phyloP scores from a whole-genome alignment of 2,113 vertebrate genomes.

The Varanus salvator region DNA sequence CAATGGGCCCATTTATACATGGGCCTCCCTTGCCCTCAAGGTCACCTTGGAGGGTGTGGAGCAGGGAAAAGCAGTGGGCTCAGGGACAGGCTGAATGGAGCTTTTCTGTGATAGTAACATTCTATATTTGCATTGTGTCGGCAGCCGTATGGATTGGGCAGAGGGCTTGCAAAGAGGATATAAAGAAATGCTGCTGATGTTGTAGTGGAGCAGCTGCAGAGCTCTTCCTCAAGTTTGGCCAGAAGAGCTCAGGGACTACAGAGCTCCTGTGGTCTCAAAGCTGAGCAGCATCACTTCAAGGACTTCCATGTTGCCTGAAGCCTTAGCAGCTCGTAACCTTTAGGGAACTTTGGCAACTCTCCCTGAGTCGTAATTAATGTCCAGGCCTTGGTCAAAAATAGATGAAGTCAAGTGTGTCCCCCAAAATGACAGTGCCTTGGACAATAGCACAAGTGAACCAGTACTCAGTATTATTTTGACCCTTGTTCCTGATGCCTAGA shows the following conservation, averaged over 20 bases:
- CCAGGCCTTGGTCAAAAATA: not conserved
- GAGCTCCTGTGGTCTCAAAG: not conserved
- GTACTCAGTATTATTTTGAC: not conserved
- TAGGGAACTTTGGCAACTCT: not conserved
- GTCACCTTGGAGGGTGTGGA: no score
- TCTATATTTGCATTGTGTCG: not conserved
- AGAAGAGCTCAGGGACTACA: not conserved
- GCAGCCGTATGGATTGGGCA: not conserved
- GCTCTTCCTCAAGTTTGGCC: not conserved
- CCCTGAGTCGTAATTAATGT: not conserved
- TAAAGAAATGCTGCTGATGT: not conserved
- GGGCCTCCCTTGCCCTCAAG: not conserved
- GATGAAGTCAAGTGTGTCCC: not conserved
- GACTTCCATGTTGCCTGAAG: not conserved
- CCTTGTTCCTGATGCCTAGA: not conserved
- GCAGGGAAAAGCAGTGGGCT: not conserved
- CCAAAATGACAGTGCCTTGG: not conserved
- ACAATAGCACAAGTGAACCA: not conserved
- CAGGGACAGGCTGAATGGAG: not conserved
- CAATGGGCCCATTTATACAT: not conserved
- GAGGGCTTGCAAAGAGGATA: not conserved
- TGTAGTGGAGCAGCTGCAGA: not conserved
- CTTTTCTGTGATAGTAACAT: not conserved
- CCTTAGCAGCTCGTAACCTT: not conserved
- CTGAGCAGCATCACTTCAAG: not conserved